Base-by-base conservation (phyloP, 2,797 vertebrate species). In the Paedocypris micromegethes region DNA sequence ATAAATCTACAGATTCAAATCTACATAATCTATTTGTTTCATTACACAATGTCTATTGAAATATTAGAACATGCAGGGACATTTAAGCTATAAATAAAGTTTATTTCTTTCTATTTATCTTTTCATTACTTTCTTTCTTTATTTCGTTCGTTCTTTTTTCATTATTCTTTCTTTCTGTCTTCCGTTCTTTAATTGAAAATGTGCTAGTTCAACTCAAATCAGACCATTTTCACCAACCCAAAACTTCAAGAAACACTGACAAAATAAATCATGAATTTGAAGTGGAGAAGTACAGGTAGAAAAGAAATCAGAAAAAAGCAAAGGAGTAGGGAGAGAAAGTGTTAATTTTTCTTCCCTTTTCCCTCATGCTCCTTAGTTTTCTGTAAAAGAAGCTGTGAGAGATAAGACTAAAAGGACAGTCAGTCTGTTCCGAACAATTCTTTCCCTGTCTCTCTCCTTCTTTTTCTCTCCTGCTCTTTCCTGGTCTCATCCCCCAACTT, bases 381-480 rank as follows among this genome's bases (percentile, higher is more conserved):
- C 87, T 85, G 88, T 89, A 89, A 88, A 88, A 89, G 88, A 86
- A 88, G 84, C 88, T 87, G 81, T 73, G 82, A 84, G 85, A 89
- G 90, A 91, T 91, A 91, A 89, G 89, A 87, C 86, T 90, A 89
- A 91, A 90, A 90, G 89, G 86, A 86, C 88, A 81, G 85, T 90
- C 86, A 89, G 88, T 88, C 86, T 88, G 87, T 86, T 83, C 72
- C 77, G 88, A 91, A 91, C 90, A 90, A 62, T 79, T 72, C 76
- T 68, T 62, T 59, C 70, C 59, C 50, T 58, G 71, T 72, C 60
- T 56, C 61, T 67, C 72, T 78, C 72, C 37, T 80, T 79, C 82
- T 84, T 81, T 83, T 84, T 82, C 81, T 84, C 82, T 83, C 83
- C 84, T 76, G 77, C 74, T 83, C 75, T 67, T 68, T 75, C 77